A percentile compares a stretch with the other conserved stretches of the same genome.
Evolutionary conservation across 37 sponge, comb jelly and placozoan species (phyloP).

Genomic region (Beroe forskalii): DNA sequence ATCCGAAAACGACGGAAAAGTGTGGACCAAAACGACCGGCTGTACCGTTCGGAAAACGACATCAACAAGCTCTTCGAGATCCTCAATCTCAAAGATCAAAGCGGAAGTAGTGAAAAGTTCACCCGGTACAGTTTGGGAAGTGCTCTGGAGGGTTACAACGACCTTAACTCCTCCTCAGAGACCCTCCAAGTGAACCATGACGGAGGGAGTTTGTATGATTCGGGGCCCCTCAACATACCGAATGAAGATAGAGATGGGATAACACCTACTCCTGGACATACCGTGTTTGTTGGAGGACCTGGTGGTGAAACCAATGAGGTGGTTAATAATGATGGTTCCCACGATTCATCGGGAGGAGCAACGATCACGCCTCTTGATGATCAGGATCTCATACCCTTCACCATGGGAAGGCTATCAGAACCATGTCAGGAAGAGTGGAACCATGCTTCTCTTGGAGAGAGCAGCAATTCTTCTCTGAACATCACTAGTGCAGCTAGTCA

Average conservation of each 20-base stretch:
- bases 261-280: background rate
- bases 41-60: slow-evolving; percentile 42
- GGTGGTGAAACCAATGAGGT: background rate
- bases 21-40: background rate
- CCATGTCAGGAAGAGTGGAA: background rate
- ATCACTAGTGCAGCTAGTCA: slow-evolving; percentile 2
- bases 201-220: background rate
- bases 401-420: background rate
- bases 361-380: background rate
- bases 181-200: background rate
- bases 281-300: background rate
- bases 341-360: slow-evolving; percentile 29
- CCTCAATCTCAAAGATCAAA: slow-evolving; percentile 2
- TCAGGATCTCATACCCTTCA: background rate
- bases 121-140: slow-evolving; percentile 55
- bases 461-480: background rate
- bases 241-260: background rate
- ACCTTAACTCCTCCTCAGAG: background rate
- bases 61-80: slow-evolving; percentile 28
- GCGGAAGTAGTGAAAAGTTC: background rate
- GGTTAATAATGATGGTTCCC: slow-evolving; percentile 5
- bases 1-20: slow-evolving; percentile 18
- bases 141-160: background rate
- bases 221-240: background rate
- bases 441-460: background rate